Conservation (phyloP, 2,888 invertebrate species). For the Zhuqinia jingwanae region DNA sequence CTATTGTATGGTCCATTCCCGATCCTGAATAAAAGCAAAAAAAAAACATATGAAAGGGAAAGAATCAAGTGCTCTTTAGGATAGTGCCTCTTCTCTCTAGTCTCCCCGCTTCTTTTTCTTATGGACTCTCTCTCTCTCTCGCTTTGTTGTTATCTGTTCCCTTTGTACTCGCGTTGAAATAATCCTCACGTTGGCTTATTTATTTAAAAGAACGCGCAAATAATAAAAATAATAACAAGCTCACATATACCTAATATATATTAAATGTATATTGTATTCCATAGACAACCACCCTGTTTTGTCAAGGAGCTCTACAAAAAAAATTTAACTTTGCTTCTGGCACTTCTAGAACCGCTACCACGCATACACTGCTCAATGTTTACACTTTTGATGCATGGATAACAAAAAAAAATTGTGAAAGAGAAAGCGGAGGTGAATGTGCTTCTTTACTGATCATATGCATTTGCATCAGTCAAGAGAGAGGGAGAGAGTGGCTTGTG, state of each 20-base stretch:
- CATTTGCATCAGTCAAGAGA: too few relatives aligned
- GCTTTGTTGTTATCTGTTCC: background rate
- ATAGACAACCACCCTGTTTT: too few relatives aligned
- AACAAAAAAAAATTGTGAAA: too few relatives aligned
- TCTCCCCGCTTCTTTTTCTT: background rate
- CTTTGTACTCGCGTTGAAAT: background rate
- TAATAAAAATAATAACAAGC: background rate
- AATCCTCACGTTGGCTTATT: conserved; percentile 18
- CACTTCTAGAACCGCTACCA: too few relatives aligned
- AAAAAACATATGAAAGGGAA: conserved; percentile 21
- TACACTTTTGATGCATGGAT: too few relatives aligned
- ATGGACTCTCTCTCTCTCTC: conserved; percentile 19
- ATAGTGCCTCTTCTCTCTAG: conserved; percentile 50
- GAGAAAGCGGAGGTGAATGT: too few relatives aligned
- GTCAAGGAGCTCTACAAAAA: too few relatives aligned
- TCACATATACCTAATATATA: background rate
- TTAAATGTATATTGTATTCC: too few relatives aligned
- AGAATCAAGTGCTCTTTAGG: conserved; percentile 63
- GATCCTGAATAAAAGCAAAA: conserved; percentile 19
- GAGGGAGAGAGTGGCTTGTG: too few relatives aligned
- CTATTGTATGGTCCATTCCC: conserved; percentile 15
- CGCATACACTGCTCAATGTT: too few relatives aligned
- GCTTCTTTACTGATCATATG: too few relatives aligned
- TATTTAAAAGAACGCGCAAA: background rate
- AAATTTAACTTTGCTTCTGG: too few relatives aligned